Evolutionary conservation across 2,888 invertebrate genomes (phyloP).

Genomic region (Sabellastarte sp.): DNA sequence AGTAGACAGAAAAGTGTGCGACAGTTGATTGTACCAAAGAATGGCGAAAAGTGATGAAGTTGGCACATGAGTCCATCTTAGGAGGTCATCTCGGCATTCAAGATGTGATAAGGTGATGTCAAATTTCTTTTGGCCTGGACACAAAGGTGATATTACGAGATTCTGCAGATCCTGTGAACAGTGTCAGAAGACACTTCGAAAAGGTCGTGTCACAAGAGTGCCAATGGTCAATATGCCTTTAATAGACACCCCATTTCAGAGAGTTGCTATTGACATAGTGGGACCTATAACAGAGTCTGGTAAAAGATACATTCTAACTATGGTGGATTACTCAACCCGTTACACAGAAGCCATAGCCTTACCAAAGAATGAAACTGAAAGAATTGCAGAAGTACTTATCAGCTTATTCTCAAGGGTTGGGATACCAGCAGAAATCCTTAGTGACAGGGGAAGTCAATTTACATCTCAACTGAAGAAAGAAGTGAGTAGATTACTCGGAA

Average conservation of each 20-base stretch:
- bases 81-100: conserved; percentile 18
- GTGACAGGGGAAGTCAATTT: no score
- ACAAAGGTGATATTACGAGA: neutral
- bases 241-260: neutral
- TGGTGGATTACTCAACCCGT: neutral
- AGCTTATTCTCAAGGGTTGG: no score
- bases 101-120: conserved; percentile 12
- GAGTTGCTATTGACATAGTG: neutral
- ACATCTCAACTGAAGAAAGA: neutral
- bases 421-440: no score
- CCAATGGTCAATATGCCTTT: neutral
- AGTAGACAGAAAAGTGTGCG: neutral
- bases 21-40: conserved; percentile 22
- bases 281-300: neutral
- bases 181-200: neutral
- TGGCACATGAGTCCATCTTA: conserved; percentile 28
- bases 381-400: neutral
- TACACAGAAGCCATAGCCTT: neutral
- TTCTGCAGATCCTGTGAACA: neutral
- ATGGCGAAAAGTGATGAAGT: conserved; percentile 8
- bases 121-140: conserved; percentile 26
- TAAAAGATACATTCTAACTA: neutral
- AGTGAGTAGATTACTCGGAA: conserved; percentile 11
- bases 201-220: neutral
- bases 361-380: neutral